Conservation (phyloP, 2,888 invertebrate genomes). For the Clostera curtula region DNA sequence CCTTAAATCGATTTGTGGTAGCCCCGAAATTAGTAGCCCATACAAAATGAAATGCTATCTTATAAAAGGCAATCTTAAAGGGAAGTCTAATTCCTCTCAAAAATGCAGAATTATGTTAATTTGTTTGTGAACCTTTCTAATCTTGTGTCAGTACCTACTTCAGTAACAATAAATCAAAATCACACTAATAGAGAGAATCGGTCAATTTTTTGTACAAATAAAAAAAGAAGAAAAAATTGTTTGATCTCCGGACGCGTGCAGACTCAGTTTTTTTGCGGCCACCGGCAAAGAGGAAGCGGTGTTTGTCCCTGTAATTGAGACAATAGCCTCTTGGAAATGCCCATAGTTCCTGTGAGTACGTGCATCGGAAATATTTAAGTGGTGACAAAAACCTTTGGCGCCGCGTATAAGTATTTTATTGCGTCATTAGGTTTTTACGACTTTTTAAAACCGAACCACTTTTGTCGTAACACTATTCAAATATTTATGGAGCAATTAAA, state of each 20-base stretch:
- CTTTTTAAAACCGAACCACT: slow-evolving; percentile 20
- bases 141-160: too few relatives aligned
- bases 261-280: slow-evolving; percentile 43
- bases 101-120: too few relatives aligned
- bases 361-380: slow-evolving; percentile 41
- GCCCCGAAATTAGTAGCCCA: too few relatives aligned
- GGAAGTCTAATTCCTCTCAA: too few relatives aligned
- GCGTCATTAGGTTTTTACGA: slow-evolving; percentile 14
- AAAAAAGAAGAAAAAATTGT: slow-evolving; percentile 16
- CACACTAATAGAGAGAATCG: too few relatives aligned
- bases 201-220: slow-evolving; percentile 13
- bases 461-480: slow-evolving; percentile 8
- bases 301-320: slow-evolving; percentile 51
- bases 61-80: too few relatives aligned
- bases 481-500: slow-evolving; percentile 9
- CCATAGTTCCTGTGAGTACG: slow-evolving; percentile 19
- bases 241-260: slow-evolving; percentile 19
- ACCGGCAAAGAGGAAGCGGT: slow-evolving; percentile 49
- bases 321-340: slow-evolving; percentile 29
- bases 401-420: slow-evolving; percentile 12
- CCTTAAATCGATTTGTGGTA: too few relatives aligned
- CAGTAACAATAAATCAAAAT: too few relatives aligned
- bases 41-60: too few relatives aligned
- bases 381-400: slow-evolving; percentile 21
- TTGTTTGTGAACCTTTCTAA: too few relatives aligned